phyloP scores from a whole-genome alignment of 2,113 vertebrate species.

The Numida meleagris region DNA sequence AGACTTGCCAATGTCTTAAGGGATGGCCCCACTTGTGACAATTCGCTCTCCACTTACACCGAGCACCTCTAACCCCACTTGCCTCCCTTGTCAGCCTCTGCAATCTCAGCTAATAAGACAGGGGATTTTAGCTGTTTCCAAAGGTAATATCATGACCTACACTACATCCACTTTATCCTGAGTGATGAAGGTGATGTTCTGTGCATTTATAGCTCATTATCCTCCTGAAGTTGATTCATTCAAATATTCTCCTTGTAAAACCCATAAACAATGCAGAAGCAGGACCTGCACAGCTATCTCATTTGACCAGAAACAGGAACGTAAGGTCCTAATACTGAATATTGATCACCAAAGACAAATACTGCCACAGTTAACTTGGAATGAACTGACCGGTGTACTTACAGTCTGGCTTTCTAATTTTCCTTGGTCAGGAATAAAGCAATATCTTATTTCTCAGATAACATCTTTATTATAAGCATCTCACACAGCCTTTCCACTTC shows the following conservation, averaged over 20 bases:
- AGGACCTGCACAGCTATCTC: background rate
- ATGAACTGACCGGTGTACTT: background rate
- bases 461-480: conserved; percentile 70
- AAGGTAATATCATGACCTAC: background rate
- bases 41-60: background rate
- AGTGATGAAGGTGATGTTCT: background rate
- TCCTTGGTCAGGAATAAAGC: background rate
- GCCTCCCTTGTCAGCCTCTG: background rate
- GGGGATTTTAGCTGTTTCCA: conserved; percentile 12
- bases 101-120: conserved; percentile 15
- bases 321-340: background rate
- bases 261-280: background rate
- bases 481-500: conserved; percentile 43
- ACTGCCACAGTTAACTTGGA: conserved; percentile 18
- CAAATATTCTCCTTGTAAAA: background rate
- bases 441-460: conserved; percentile 35
- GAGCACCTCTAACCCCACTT: conserved; percentile 19
- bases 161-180: background rate
- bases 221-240: background rate
- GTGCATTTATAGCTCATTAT: conserved; percentile 7
- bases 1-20: background rate
- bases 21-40: background rate
- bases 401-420: conserved; percentile 4
- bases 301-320: background rate
- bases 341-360: background rate